Conservation (phyloP, 2,113 vertebrate genomes). For the Peromyscus californicus region DNA sequence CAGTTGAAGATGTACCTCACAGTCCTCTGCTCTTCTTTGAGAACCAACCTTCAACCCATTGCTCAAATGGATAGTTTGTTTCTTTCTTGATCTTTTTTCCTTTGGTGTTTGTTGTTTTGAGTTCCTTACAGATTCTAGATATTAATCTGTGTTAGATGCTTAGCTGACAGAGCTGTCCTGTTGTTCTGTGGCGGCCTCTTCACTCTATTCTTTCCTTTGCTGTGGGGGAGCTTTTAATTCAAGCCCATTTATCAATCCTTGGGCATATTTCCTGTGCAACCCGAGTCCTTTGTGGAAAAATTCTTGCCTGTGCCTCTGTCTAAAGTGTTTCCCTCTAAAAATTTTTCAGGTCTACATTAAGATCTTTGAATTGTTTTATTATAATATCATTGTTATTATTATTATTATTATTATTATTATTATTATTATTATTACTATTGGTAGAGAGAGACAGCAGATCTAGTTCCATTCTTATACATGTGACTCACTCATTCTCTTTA, state of each 20-base stretch:
- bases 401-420: not conserved
- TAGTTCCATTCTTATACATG: not conserved
- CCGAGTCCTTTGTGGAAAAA: not conserved
- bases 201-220: not conserved
- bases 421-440: too few species aligned
- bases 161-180: not conserved
- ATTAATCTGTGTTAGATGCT: not conserved
- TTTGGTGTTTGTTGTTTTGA: not conserved
- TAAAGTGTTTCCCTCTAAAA: not conserved
- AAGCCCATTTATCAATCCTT: not conserved
- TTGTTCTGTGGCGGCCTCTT: not conserved
- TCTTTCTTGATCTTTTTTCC: not conserved
- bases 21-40: not conserved
- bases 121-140: not conserved
- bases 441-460: not conserved
- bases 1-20: fast-evolving
- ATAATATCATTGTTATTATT: too few species aligned
- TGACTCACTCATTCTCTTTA: not conserved
- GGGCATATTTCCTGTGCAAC: not conserved
- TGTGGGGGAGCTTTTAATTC: not conserved
- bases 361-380: not conserved
- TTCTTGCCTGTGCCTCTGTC: not conserved
- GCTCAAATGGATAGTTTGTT: not conserved
- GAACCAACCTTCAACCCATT: not conserved
- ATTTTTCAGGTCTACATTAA: not conserved